These are phyloP conservation scores for Mylabris sibirica DNA, from an alignment of 2,888 invertebrate genomes.

Conservation along the genomic window DNA sequence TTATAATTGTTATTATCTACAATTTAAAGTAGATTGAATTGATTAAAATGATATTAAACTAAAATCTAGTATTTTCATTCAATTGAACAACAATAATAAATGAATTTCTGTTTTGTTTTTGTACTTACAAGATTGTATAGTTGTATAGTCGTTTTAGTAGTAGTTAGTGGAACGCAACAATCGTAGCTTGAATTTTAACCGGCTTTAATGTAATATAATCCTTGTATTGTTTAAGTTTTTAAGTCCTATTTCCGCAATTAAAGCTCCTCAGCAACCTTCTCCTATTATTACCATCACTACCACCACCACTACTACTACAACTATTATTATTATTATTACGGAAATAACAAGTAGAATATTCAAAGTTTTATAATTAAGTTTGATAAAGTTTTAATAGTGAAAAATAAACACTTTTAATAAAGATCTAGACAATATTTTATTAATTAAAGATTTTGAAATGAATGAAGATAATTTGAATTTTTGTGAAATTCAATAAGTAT, in stretches of 20 bases:
- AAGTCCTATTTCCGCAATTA: constrained; percentile 58
- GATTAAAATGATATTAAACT: neutral
- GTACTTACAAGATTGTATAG: no score
- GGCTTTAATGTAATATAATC: constrained; percentile 46
- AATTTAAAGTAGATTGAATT: neutral
- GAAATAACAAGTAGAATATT: neutral
- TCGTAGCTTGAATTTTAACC: constrained; percentile 31
- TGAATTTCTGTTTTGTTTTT: neutral
- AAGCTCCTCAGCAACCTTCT: constrained; percentile 43
- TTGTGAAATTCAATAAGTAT: neutral
- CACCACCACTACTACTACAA: no score
- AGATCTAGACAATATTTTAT: neutral
- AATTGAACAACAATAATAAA: neutral
- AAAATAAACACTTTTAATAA: neutral
- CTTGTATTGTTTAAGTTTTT: constrained; percentile 57
- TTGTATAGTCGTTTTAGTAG: neutral
- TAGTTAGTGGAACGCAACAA: constrained; percentile 22
- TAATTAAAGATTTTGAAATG: neutral
- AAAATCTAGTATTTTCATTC: neutral
- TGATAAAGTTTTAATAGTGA: neutral
- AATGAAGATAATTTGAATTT: neutral
- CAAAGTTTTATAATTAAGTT: constrained; percentile 6
- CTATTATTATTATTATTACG: neutral
- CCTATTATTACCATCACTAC: no score
- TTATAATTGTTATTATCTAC: neutral